These are phyloP conservation scores for Criorhina ranunculi DNA, from an alignment of 2,888 invertebrate species.

Conservation along the genomic window DNA sequence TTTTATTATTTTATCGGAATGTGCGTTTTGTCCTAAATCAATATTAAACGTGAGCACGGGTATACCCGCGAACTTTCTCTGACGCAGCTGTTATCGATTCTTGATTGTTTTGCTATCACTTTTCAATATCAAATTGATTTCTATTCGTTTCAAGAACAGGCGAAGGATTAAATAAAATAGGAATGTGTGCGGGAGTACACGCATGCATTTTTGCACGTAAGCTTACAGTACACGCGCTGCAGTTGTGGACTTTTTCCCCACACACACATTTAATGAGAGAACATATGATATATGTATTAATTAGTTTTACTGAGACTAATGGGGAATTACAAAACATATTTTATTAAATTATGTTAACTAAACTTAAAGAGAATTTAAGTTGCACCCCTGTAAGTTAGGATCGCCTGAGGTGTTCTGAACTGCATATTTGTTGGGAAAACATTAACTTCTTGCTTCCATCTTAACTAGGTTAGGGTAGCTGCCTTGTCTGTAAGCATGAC, in stretches of 20 bases:
- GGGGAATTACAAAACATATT: not conserved
- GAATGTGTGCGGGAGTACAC: not conserved
- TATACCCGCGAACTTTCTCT: not conserved
- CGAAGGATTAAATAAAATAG: not conserved
- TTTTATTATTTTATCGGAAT: not conserved
- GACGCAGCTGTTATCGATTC: not conserved
- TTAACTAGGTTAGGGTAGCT: too few relatives aligned
- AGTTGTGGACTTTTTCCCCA: constrained; percentile 7
- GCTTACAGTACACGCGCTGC: constrained; percentile 14
- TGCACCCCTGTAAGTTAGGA: too few relatives aligned
- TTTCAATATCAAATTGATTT: not conserved
- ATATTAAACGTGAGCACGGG: not conserved
- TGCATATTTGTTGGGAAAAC: too few relatives aligned
- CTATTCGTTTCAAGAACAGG: too few relatives aligned
- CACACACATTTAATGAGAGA: not conserved
- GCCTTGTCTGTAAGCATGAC: too few relatives aligned
- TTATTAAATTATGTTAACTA: too few relatives aligned
- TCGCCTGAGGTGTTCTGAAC: too few relatives aligned
- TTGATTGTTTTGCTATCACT: not conserved
- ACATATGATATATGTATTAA: not conserved
- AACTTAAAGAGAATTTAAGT: too few relatives aligned
- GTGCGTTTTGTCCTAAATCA: constrained; percentile 29
- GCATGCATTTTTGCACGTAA: constrained; percentile 38
- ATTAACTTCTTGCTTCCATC: too few relatives aligned
- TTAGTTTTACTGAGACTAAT: not conserved